Evolutionary conservation across 2,113 vertebrate species (phyloP), one percentile per base, ranked within the genome.

Genomic region (Atrichornis clamosus): DNA sequence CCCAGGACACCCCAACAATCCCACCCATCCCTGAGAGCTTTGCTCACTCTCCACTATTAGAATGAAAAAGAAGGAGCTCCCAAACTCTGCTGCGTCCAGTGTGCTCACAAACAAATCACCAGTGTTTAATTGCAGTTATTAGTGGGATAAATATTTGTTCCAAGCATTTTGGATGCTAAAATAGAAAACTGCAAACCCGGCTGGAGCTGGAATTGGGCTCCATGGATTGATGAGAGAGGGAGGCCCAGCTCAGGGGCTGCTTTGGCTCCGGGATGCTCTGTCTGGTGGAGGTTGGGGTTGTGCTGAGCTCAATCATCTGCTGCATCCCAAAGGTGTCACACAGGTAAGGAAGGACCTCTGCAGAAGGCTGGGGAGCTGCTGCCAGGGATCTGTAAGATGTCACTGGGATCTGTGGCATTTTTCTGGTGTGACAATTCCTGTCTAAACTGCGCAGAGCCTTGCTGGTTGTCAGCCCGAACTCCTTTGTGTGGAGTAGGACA

Each of bases 171-270:
- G 63, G 63, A 52, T 23, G 46, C 63, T 60, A 10, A 68, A 68
- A 60, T 7, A 44, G 53, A 46, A 37, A 77, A 46, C 39, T 60
- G 55, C 33, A 60, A 8, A 19, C 33, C 28, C 0, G 2, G 21
- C 0, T 68, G 63, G 33, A 60, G 46, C 53, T 46, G 39, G 55
- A 60, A 52, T 46, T 52, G 37, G 39, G 37, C 33, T 69, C 84
- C 37, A 46, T 4, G 73, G 5, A 46, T 15, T 12, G 37, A 10
- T 52, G 46, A 18, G 63, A 50, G 53, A 50, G 37, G 46, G 33
- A 19, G 33, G 63, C 27, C 17, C 0, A 1, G 37, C 44, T 27
- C 5, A 0, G 72, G 50, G 26, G 7, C 27, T 52, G 63, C 4
- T 52, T 87, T 68, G 53, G 37, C 53, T 37, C 13, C 37, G 35